Conservation (phyloP, 2,113 vertebrate genomes). For the Beaufortia kweichowensis region DNA sequence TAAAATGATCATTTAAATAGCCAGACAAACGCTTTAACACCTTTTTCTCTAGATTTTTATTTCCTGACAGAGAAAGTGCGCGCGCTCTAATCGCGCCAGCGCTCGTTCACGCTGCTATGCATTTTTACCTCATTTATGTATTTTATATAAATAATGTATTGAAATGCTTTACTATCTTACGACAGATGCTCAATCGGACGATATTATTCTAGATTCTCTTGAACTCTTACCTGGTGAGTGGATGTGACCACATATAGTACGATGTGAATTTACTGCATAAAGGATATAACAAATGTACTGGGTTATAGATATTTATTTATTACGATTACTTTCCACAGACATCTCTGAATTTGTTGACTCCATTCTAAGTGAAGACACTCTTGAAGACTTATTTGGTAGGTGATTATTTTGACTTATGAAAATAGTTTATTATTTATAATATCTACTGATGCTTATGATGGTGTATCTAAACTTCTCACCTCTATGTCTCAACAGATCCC, state of each 20-base stretch:
- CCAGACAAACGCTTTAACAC: not conserved
- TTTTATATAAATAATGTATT: not conserved
- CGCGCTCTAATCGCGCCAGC: not conserved
- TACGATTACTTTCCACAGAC: not conserved
- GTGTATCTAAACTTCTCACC: not conserved
- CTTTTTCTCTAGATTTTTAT: not conserved
- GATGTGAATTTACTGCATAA: too few relatives aligned
- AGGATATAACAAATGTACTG: not conserved
- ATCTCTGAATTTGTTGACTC: not conserved
- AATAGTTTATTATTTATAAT: not conserved
- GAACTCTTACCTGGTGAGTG: conserved; percentile 40
- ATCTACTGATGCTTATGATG: not conserved
- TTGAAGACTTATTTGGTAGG: conserved; percentile 46
- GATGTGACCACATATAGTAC: not conserved
- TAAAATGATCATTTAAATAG: not conserved
- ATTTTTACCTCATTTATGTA: not conserved
- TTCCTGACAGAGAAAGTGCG: too few relatives aligned
- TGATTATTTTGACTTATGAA: not conserved
- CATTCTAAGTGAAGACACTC: not conserved
- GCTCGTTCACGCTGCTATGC: not conserved
- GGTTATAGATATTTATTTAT: not conserved
- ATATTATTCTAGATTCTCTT: not conserved
- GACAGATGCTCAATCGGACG: conserved; percentile 5
- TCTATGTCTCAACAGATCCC: not conserved
- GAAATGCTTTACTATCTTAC: not conserved